phyloP scores from a whole-genome alignment of 2,113 vertebrate genomes.

The Carollia perspicillata region DNA sequence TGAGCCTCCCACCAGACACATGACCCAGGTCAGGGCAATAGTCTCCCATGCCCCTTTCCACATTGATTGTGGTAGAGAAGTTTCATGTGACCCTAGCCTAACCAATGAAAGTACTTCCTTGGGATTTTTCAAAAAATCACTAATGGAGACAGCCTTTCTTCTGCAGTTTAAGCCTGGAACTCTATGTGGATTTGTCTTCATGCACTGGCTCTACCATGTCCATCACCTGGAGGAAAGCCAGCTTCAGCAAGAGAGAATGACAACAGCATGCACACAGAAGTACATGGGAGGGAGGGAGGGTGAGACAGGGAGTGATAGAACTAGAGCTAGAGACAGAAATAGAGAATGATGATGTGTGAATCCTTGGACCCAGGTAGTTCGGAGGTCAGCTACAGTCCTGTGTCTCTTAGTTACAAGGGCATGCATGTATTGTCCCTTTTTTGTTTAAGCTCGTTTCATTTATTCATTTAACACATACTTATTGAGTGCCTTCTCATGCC shows the following conservation, averaged over 20 bases:
- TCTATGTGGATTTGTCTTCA: background rate
- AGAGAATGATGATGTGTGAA: background rate
- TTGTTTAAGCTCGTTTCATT: background rate
- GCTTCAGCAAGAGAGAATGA: background rate
- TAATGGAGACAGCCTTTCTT: background rate
- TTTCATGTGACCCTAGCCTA: background rate
- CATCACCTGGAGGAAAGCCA: background rate
- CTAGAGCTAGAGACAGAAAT: background rate
- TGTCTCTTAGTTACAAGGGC: background rate
- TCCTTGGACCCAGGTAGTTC: background rate
- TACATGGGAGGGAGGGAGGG: too few relatives aligned
- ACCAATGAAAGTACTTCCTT: background rate
- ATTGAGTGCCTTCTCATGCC: background rate
- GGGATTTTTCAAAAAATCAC: background rate
- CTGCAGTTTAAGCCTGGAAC: background rate
- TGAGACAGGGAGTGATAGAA: background rate
- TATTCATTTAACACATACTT: conserved; percentile 27
- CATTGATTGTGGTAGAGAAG: background rate
- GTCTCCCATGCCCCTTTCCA: background rate
- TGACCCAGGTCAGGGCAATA: background rate
- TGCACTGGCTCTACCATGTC: background rate
- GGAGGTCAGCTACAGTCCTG: background rate
- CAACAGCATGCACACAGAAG: background rate
- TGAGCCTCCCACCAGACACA: background rate
- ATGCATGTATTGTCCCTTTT: background rate